Percentiles rank a stretch among this genome's conserved stretches.
These are phyloP conservation scores for Ruditapes philippinarum DNA, from an alignment of 1,140 invertebrate genomes.

Conservation along the genomic window DNA sequence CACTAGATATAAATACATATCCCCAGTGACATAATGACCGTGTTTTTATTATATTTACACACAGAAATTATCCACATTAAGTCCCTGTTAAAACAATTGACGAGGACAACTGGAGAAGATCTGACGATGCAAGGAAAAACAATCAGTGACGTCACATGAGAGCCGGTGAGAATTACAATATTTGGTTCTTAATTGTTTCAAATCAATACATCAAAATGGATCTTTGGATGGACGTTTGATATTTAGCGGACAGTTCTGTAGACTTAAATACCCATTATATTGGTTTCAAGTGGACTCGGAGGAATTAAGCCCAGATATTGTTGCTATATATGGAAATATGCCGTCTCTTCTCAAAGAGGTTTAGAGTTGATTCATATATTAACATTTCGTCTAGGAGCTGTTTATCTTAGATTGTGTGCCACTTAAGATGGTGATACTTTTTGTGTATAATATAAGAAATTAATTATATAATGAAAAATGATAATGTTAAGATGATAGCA, in stretches of 20 bases:
- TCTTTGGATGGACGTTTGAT: not conserved
- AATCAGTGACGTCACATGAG: not conserved
- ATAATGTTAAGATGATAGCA: no score
- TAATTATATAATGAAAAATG: no score
- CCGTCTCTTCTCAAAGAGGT: not conserved
- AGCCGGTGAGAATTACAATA: no score
- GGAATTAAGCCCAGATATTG: slow-evolving; percentile 27
- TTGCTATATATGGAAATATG: slow-evolving; percentile 10
- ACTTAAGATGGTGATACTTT: not conserved
- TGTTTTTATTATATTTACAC: slow-evolving; percentile 1
- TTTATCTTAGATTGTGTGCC: not conserved
- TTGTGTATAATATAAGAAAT: no score
- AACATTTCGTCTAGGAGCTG: not conserved
- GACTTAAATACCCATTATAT: slow-evolving; percentile 14
- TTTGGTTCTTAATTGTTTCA: slow-evolving; percentile 4
- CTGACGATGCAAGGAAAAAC: not conserved
- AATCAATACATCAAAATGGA: slow-evolving; percentile 1
- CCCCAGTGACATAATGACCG: not conserved
- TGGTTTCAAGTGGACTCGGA: not conserved
- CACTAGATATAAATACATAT: slow-evolving; percentile 16
- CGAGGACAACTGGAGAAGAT: not conserved
- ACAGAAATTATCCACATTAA: not conserved
- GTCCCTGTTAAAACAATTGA: not conserved
- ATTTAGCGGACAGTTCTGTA: slow-evolving; percentile 23
- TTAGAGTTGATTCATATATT: not conserved